Conservation (phyloP, 2,888 invertebrate genomes). For the Helobdella robusta region DNA sequence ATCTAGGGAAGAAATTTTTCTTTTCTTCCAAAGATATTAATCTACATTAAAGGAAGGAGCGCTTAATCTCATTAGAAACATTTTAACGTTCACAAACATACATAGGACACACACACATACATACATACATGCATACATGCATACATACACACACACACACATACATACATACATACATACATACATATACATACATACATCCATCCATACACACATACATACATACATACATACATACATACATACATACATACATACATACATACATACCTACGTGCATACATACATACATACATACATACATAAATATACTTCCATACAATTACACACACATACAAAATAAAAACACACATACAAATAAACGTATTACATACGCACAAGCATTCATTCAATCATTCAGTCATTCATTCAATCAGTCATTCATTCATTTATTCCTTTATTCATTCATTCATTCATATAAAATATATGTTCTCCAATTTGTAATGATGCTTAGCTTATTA, state of each 20-base stretch:
- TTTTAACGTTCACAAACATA: background rate
- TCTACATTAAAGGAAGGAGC: too few species aligned
- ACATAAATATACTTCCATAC: background rate
- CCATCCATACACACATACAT: background rate
- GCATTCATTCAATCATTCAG: too few species aligned
- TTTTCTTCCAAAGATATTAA: too few species aligned
- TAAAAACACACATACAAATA: background rate
- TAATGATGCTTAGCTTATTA: too few species aligned
- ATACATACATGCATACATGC: background rate
- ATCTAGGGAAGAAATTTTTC: too few species aligned
- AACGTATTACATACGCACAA: background rate
- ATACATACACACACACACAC: background rate
- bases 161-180: background rate
- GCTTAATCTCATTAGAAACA: background rate
- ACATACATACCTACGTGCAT: slow-evolving; percentile 15
- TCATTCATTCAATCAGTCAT: too few species aligned
- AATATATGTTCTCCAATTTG: too few species aligned
- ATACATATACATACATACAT: slow-evolving; percentile 9
- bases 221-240: slow-evolving; percentile 17
- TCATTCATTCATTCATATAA: too few species aligned
- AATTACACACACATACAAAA: background rate
- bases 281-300: slow-evolving; percentile 16
- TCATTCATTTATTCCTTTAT: too few species aligned
- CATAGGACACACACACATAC: background rate
- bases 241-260: slow-evolving; percentile 22